These are phyloP conservation scores for Brienomyrus longianalis DNA, from an alignment of 2,113 vertebrate species.

Conservation along the genomic window DNA sequence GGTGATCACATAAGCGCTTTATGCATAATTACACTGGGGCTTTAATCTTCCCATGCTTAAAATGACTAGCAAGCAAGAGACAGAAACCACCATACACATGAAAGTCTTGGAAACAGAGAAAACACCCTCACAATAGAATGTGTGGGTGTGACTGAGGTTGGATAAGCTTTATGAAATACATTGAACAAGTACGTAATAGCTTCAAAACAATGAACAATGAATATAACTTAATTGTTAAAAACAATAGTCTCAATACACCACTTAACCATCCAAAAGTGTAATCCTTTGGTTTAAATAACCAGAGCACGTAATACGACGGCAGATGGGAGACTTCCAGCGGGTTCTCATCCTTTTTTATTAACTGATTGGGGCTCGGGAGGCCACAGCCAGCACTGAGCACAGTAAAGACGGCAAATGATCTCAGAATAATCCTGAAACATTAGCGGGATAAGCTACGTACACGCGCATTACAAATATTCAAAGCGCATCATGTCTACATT, in stretches of 20 bases:
- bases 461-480: background rate
- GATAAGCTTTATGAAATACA: background rate
- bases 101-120: background rate
- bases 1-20: conserved; percentile 44
- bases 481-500: background rate
- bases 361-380: background rate
- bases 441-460: background rate
- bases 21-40: conserved; percentile 49
- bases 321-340: background rate
- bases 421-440: background rate
- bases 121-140: background rate
- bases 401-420: background rate
- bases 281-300: background rate
- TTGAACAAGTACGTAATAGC: background rate
- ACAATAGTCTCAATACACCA: background rate
- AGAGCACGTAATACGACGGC: background rate
- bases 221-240: background rate
- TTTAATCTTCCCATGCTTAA: conserved; percentile 17
- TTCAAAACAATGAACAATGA: background rate
- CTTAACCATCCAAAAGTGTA: background rate
- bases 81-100: background rate
- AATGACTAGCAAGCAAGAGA: background rate
- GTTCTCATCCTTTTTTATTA: background rate
- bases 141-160: background rate
- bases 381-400: background rate